phyloP scores from a whole-genome alignment of 64 coral and sea anemone genomes.

The Platygyra sinensis region DNA sequence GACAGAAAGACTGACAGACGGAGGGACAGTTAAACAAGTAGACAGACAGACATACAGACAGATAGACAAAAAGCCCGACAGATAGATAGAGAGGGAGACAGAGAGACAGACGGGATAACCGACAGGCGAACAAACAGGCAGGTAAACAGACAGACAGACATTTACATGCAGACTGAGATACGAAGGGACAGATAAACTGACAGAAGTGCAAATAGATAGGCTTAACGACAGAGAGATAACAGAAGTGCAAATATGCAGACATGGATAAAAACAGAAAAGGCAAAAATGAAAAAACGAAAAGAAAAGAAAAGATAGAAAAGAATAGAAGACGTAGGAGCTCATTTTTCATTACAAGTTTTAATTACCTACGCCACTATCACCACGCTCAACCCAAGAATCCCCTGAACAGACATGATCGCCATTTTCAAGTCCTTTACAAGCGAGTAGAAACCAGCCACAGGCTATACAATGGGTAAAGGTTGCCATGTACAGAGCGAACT shows the following conservation, averaged over 20 bases:
- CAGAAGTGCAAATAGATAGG: background rate
- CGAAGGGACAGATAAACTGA: background rate
- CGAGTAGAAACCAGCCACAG: conserved; percentile 79
- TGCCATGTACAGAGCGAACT: conserved; percentile 77
- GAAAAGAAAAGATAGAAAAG: no score
- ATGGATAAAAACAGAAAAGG: background rate
- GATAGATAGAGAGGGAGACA: no score
- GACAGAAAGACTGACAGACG: no score
- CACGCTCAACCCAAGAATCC: conserved; percentile 57
- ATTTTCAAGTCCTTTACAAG: conserved; percentile 65
- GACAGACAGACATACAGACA: no score
- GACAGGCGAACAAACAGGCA: no score
- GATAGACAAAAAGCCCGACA: no score
- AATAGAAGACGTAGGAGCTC: background rate
- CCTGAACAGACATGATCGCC: conserved; percentile 47
- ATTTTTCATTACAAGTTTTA: no score
- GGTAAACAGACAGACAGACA: background rate
- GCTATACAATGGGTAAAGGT: conserved; percentile 76
- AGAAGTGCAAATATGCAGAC: background rate
- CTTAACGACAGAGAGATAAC: background rate
- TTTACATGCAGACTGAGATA: background rate
- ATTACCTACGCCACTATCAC: conserved; percentile 36
- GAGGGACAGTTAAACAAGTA: no score
- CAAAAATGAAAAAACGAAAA: background rate
- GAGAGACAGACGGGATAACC: background rate